Percentiles rank a stretch among this genome's conserved stretches.
phyloP scores from a whole-genome alignment of 2,113 vertebrate genomes.

The Tachycineta bicolor region DNA sequence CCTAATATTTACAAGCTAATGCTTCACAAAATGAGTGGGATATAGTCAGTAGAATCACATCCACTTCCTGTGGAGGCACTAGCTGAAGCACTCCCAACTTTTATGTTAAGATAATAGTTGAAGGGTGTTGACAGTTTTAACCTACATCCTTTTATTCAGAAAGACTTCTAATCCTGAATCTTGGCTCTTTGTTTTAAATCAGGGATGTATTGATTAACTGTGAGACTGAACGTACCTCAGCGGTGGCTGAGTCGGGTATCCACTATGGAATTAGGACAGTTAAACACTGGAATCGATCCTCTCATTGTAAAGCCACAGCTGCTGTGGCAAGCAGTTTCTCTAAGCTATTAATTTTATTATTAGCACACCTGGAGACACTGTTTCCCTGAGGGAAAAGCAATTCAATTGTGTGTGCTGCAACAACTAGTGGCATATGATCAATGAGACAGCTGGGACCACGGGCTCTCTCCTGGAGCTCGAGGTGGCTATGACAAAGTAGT shows the following conservation, averaged over 20 bases:
- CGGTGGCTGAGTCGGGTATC: slow-evolving; percentile 69
- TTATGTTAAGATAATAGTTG: slow-evolving; percentile 18
- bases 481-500: slow-evolving; percentile 32
- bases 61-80: background rate
- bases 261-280: slow-evolving; percentile 80
- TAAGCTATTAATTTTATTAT: slow-evolving; percentile 88
- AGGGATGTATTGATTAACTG: slow-evolving; percentile 76
- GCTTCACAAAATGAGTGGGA: slow-evolving; percentile 37
- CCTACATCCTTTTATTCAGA: slow-evolving; percentile 73
- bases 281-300: slow-evolving; percentile 82
- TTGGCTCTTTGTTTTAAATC: slow-evolving; percentile 80
- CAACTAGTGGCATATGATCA: slow-evolving; percentile 73
- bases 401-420: slow-evolving; percentile 77
- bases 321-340: slow-evolving; percentile 84
- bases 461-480: background rate
- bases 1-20: background rate
- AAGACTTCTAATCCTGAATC: slow-evolving; percentile 72
- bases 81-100: background rate
- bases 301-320: slow-evolving; percentile 60
- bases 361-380: slow-evolving; percentile 84
- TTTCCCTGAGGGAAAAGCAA: slow-evolving; percentile 81
- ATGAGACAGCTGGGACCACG: slow-evolving; percentile 65
- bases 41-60: background rate
- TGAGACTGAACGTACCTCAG: slow-evolving; percentile 67
- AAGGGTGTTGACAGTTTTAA: slow-evolving; percentile 68